These are phyloP conservation scores for Fabriciana adippe DNA, from an alignment of 2,888 invertebrate species.

Conservation along the genomic window DNA sequence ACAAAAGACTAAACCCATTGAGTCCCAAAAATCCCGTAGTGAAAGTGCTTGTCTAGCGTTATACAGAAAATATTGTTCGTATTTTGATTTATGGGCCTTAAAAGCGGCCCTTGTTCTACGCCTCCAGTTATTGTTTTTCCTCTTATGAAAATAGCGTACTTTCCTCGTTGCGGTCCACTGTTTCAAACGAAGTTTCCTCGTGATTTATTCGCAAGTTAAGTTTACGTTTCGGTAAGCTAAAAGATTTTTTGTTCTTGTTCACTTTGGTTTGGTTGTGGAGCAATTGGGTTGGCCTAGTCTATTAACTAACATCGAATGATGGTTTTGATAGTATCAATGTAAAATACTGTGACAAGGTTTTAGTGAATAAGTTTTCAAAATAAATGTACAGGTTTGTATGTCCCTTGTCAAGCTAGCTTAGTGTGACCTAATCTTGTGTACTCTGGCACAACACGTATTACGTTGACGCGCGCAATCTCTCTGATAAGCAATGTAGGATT, in stretches of 20 bases:
- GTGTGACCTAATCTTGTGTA: slow-evolving; percentile 36
- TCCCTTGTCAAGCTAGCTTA: slow-evolving; percentile 37
- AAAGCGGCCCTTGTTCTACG: slow-evolving; percentile 72
- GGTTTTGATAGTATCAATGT: not conserved
- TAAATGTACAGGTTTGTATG: slow-evolving; percentile 31
- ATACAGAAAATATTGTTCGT: slow-evolving; percentile 71
- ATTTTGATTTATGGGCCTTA: slow-evolving; percentile 79
- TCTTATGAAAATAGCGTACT: slow-evolving; percentile 75
- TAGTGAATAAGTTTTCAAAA: slow-evolving; percentile 18
- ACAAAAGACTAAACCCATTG: slow-evolving; percentile 74
- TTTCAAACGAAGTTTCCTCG: slow-evolving; percentile 56
- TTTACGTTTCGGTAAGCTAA: slow-evolving; percentile 63
- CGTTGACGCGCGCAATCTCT: slow-evolving; percentile 33
- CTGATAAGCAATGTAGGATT: slow-evolving; percentile 35
- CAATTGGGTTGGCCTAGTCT: slow-evolving; percentile 21
- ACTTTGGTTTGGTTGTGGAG: slow-evolving; percentile 27
- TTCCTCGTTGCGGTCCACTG: slow-evolving; percentile 63
- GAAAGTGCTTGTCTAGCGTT: slow-evolving; percentile 66
- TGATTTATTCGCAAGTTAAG: slow-evolving; percentile 54
- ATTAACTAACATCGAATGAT: slow-evolving; percentile 3
- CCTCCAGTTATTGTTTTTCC: slow-evolving; percentile 77
- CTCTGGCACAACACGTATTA: slow-evolving; percentile 36
- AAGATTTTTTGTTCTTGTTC: slow-evolving; percentile 42
- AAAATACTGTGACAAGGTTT: slow-evolving; percentile 2
- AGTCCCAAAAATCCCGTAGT: slow-evolving; percentile 65